Evolutionary conservation across 2,113 vertebrate genomes (phyloP), one percentile per base, ranked within the genome.

Genomic region (Struthidea cinerea): DNA sequence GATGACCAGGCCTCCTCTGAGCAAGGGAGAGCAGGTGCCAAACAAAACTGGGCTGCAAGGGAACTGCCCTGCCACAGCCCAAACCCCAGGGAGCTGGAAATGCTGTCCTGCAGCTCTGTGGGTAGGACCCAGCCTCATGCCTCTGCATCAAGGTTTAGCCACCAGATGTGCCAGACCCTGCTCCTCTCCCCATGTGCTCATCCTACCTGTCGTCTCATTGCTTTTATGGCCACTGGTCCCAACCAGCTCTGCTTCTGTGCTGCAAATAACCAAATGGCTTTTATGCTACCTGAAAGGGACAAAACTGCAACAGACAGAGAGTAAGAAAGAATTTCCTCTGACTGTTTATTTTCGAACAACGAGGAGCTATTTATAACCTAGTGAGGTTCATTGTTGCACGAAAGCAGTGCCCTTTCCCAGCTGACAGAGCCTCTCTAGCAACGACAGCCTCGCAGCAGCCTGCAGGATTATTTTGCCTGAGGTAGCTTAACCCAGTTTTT

Each of bases 401-500:
- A 6, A 46, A 61, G 55, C 93, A 50, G 42, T 26, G 81, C 55
- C 89, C 71, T 59, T 95, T 87, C 63, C 59, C 85, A 49, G 84
- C 78, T 73, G 70, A n/a, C 69, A 60, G 49, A 84, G 81, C 41
- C 39, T 60, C 74, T 79, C 89, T 1, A 17, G 77, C 94, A 78
- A 10, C 1, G 53, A 39, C 56, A 90, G 64, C 76, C 65, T 60
- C 1, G 0, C 57, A 49, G 50, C 1, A 84, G 84, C 89, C 84
- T 73, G 74, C 53, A n/a, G 94, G 46, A 61, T 44, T 93, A 79
- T 55, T 52, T 69, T 16, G 78, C 83, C 91, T 67, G 87, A 46
- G 87, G 74, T 71, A 53, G 63, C 81, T 83, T 96, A 94, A 93
- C 95, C 94, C 82, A 91, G 70, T 95, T 96, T 91, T 82, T 92